phyloP scores from a whole-genome alignment of 2,888 invertebrate genomes.

The Cantharis nigra region DNA sequence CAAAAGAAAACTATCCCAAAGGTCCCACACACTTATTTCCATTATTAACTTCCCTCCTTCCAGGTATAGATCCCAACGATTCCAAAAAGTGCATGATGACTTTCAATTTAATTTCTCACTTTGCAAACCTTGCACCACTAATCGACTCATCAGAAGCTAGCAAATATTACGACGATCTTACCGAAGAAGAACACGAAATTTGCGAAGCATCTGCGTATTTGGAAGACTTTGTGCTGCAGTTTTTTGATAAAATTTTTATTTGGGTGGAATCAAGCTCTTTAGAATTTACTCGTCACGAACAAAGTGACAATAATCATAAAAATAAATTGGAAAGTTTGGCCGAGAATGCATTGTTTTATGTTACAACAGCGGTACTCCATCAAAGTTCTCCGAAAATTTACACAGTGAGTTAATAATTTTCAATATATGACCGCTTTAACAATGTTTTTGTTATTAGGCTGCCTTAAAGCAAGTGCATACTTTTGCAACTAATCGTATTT shows the following conservation, averaged over 20 bases:
- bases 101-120: constrained; percentile 77
- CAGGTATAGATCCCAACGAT: constrained; percentile 91
- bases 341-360: constrained; percentile 71
- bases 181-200: constrained; percentile 74
- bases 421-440: neutral
- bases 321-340: constrained; percentile 72
- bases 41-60: constrained; percentile 76
- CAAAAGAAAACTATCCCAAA: constrained; percentile 66
- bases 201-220: constrained; percentile 85
- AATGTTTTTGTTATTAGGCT: constrained; percentile 49
- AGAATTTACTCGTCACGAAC: constrained; percentile 70
- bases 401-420: constrained; percentile 45
- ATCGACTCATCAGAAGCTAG: constrained; percentile 83
- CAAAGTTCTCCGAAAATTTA: constrained; percentile 72
- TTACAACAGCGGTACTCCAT: constrained; percentile 69
- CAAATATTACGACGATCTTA: constrained; percentile 68
- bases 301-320: constrained; percentile 60
- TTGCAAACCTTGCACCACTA: constrained; percentile 78
- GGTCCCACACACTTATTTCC: constrained; percentile 83
- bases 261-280: constrained; percentile 73
- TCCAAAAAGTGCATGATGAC: constrained; percentile 75
- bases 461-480: constrained; percentile 76
- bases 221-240: constrained; percentile 87
- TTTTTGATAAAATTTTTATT: constrained; percentile 76
- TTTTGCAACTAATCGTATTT: constrained; percentile 75